Evolutionary conservation across 2,888 invertebrate species (phyloP), one percentile per base, ranked within the genome.

Genomic region (Dicycla oo): DNA sequence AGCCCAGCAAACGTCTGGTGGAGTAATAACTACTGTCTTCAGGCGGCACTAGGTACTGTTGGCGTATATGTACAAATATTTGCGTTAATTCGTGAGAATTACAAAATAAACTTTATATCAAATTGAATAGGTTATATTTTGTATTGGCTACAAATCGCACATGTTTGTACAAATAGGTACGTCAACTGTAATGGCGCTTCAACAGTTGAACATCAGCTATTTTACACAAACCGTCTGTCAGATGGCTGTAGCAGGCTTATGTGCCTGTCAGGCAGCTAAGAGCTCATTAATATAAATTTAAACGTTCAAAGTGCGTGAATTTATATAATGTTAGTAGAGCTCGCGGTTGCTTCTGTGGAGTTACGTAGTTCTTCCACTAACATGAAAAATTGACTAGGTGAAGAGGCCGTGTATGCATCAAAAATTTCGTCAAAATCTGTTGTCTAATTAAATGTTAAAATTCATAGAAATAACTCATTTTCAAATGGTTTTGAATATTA

Each of bases 221-320:
- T 73, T 73, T 54, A 60, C 23, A 53, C 18, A 26, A 80, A 30
- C 47, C 56, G 64, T 67, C 45, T 49, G 51, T 65, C 51, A 65
- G 43, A 4, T 38, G 30, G 30, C 23, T 69, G 60, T 38, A 53
- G 34, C 15, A 51, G 23, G n/a, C 53, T 62, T 62, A 62, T 30
- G 43, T n/a, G 23, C 13, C 26, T 64, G 68, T 53, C 75, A 68
- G 23, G 8, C 30, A 11, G 8, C 26, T 54, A 47, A 40, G 11
- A 58, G 56, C 54, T 75, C 60, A 67, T 70, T 67, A 67, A 80
- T 64, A 40, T 67, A 47, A 56, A 75, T 75, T 80, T 51, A 66
- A 69, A 62, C 15, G 38, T 54, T 45, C 51, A 49, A 64, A 61
- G 26, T 65, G 57, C 23, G 56, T 54, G 18, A 65, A 60, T 65